Percentiles rank a stretch among this genome's conserved stretches.
phyloP scores from a whole-genome alignment of 2,888 invertebrate genomes.

The Pseudoips prasinana region DNA sequence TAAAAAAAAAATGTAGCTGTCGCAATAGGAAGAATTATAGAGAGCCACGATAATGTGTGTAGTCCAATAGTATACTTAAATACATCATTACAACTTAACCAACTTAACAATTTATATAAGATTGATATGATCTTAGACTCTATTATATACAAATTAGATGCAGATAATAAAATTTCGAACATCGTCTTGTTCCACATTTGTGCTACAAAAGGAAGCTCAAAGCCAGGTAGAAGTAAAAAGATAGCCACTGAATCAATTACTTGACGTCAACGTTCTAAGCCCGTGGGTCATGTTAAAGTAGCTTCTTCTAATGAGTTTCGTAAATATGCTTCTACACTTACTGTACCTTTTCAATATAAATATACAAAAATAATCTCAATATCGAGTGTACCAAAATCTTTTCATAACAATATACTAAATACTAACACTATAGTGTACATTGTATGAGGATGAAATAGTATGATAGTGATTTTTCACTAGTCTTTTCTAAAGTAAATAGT shows the following conservation, averaged over 20 bases:
- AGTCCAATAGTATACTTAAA: too few species aligned
- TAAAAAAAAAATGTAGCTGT: too few species aligned
- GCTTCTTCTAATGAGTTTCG: slow-evolving; percentile 10
- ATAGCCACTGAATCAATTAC: slow-evolving; percentile 29
- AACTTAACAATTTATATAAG: too few species aligned
- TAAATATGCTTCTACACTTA: slow-evolving; percentile 35
- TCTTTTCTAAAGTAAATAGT: too few species aligned
- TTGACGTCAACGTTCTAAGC: slow-evolving; percentile 32
- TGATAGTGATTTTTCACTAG: too few species aligned
- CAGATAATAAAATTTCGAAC: slow-evolving; percentile 12
- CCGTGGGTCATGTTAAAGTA: slow-evolving; percentile 13
- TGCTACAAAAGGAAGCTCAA: slow-evolving; percentile 38
- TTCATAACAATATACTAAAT: slow-evolving; percentile 28
- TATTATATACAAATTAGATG: slow-evolving; percentile 44
- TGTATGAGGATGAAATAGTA: too few species aligned
- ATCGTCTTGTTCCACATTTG: slow-evolving; percentile 51
- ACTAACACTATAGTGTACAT: too few species aligned
- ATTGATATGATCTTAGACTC: slow-evolving; percentile 52
- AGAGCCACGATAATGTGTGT: too few species aligned
- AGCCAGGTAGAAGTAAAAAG: slow-evolving; percentile 37
- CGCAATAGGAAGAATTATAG: too few species aligned
- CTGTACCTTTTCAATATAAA: slow-evolving; percentile 46
- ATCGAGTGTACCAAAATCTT: slow-evolving; percentile 59
- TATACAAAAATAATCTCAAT: slow-evolving; percentile 58
- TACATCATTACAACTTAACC: too few species aligned